Evolutionary conservation across 2,888 invertebrate species (phyloP).

Genomic region (Calliscelio sp.): DNA sequence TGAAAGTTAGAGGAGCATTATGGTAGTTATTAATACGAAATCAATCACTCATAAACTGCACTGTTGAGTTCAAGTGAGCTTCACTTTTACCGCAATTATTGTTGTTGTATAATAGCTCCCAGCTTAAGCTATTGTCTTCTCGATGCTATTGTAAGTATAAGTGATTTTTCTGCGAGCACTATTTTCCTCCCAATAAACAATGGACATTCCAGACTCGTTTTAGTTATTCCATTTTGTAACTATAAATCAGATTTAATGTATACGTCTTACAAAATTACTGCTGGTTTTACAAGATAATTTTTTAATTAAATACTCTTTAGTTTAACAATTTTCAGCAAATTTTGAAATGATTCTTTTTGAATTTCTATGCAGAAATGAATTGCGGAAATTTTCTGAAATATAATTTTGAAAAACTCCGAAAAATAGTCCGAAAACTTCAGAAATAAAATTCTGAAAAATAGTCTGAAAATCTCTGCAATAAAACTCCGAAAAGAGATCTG

Average conservation of each 20-base stretch:
- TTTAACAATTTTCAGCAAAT: no score
- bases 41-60: constrained; percentile 39
- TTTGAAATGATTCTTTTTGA: no score
- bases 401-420: no score
- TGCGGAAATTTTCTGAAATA: no score
- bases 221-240: constrained; percentile 43
- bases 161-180: constrained; percentile 49
- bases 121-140: constrained; percentile 16
- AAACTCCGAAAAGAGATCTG: no score
- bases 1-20: not conserved
- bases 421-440: no score
- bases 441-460: no score
- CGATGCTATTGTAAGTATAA: constrained; percentile 46
- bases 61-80: constrained; percentile 49
- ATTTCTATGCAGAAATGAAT: no score
- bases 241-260: constrained; percentile 34
- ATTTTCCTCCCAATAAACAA: constrained; percentile 41
- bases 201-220: constrained; percentile 45
- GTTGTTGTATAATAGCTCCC: constrained; percentile 40
- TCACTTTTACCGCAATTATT: constrained; percentile 55
- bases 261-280: not conserved
- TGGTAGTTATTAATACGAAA: constrained; percentile 22
- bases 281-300: not conserved
- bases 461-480: no score
- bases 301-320: no score